These are phyloP conservation scores for Esperia sulphurella DNA, from an alignment of 2,888 invertebrate species.

Conservation along the genomic window DNA sequence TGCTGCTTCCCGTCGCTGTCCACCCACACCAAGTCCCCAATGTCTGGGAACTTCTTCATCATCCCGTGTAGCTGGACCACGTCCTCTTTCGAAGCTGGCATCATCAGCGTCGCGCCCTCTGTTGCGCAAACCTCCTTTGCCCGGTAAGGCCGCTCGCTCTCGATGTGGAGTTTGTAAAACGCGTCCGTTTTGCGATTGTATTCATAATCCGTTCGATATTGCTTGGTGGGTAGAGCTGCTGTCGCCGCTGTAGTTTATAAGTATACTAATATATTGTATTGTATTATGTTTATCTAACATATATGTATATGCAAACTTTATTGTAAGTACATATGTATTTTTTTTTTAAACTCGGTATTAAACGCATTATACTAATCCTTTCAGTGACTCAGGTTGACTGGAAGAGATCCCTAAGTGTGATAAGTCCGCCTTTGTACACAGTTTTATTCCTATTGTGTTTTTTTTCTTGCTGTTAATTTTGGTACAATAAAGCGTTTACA, in stretches of 20 bases:
- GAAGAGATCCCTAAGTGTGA: too few species aligned
- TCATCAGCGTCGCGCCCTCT: conserved; percentile 46
- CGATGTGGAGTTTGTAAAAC: conserved; percentile 38
- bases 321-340: too few species aligned
- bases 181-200: not conserved
- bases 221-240: not conserved
- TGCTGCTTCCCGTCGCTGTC: conserved; percentile 34
- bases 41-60: conserved; percentile 50
- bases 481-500: too few species aligned
- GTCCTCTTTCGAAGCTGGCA: conserved; percentile 26
- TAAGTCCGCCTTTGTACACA: too few species aligned
- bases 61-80: conserved; percentile 40
- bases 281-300: too few species aligned
- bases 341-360: too few species aligned
- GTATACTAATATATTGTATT: not conserved
- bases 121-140: conserved; percentile 23
- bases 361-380: too few species aligned
- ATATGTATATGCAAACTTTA: too few species aligned
- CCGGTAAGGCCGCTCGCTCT: conserved; percentile 7
- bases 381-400: too few species aligned
- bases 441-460: too few species aligned
- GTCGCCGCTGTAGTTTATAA: not conserved
- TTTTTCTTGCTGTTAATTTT: too few species aligned
- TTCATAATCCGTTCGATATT: not conserved
- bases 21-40: conserved; percentile 40